Evolutionary conservation across 1,140 invertebrate genomes (phyloP).

Genomic region (Formica selysi): DNA sequence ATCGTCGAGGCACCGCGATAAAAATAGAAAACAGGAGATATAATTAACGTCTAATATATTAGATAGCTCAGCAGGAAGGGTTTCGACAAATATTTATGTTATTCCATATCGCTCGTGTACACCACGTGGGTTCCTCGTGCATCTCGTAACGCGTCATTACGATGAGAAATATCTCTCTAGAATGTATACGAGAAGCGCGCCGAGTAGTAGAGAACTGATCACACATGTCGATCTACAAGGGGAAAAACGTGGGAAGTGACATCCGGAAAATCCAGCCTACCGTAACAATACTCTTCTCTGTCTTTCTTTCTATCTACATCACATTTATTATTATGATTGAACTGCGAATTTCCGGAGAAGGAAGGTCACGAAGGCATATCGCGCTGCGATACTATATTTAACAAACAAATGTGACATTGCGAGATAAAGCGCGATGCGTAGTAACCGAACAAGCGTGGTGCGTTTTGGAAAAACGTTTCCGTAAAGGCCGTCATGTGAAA

Average conservation of each 20-base stretch:
- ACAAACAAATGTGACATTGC: constrained; percentile 26
- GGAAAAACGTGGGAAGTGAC: constrained; percentile 54
- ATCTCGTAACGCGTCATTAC: not conserved
- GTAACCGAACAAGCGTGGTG: not conserved
- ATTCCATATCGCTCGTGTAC: constrained; percentile 30
- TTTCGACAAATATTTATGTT: constrained; percentile 70
- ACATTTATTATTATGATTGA: not conserved
- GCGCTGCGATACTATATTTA: constrained; percentile 60
- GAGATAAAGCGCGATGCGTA: constrained; percentile 34
- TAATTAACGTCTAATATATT: constrained; percentile 58
- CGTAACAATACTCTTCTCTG: constrained; percentile 15
- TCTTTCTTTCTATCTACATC: not conserved
- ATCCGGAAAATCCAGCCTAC: not conserved
- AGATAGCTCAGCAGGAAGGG: constrained; percentile 32
- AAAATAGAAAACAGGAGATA: constrained; percentile 36
- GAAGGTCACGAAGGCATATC: constrained; percentile 54
- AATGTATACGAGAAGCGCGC: not conserved
- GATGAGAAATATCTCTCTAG: constrained; percentile 65
- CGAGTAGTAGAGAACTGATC: not conserved
- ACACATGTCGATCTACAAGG: constrained; percentile 60
- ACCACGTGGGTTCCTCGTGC: constrained; percentile 35
- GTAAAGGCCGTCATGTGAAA: not conserved
- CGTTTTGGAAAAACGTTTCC: not conserved
- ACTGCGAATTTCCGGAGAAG: constrained; percentile 43
- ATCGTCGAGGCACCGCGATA: not conserved